phyloP scores from a whole-genome alignment of 2,113 vertebrate genomes.

The Bos indicus region DNA sequence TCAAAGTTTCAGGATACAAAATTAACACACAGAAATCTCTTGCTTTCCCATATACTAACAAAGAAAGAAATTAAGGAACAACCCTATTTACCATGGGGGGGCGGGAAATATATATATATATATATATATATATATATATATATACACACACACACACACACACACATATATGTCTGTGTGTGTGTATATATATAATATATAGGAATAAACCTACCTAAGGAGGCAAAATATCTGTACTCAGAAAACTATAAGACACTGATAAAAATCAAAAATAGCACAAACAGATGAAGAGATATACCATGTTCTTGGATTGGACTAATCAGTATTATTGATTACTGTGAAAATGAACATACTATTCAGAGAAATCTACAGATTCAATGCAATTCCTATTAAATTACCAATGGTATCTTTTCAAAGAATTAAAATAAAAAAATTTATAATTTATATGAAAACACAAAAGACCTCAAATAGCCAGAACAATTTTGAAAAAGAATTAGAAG shows the following conservation, averaged over 20 bases:
- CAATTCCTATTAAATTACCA: not conserved
- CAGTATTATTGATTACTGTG: not conserved
- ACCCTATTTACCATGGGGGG: not conserved
- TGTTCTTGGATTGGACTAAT: not conserved
- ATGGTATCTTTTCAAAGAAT: not conserved
- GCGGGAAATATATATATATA: not conserved
- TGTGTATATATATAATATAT: not conserved
- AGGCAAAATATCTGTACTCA: not conserved
- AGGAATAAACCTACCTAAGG: not conserved
- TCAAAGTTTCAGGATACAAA: not conserved
- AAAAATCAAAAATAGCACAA: not conserved
- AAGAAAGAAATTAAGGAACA: not conserved
- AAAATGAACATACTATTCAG: not conserved
- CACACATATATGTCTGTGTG: too few relatives aligned
- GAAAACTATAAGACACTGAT: not conserved
- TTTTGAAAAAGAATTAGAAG: not conserved
- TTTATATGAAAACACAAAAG: not conserved
- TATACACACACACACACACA: too few relatives aligned
- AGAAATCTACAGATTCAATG: not conserved
- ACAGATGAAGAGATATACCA: not conserved
- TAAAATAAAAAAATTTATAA: not conserved
- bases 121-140: fast-evolving
- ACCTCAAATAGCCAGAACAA: not conserved
- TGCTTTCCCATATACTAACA: not conserved
- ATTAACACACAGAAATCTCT: not conserved